Percentiles rank a stretch among this genome's conserved stretches.
Conservation (phyloP, 2,113 vertebrate genomes). For the Salminus brasiliensis region DNA sequence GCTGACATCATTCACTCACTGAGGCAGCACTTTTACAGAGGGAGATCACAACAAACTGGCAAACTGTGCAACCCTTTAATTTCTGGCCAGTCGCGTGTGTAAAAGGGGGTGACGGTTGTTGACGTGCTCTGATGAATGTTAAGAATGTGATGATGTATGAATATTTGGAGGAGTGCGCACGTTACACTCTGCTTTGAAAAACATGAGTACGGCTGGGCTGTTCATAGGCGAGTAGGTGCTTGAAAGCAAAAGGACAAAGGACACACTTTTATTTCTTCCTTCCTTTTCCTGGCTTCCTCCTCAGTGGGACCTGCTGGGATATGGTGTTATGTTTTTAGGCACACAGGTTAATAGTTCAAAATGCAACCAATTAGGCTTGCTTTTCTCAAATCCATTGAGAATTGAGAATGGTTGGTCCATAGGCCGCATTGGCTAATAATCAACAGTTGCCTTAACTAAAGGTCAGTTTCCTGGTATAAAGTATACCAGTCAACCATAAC, state of each 20-base stretch:
- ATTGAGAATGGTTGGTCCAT: not conserved
- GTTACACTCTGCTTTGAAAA: not conserved
- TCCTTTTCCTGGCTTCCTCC: slow-evolving; percentile 16
- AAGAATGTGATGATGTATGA: slow-evolving; percentile 23
- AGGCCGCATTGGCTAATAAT: too few species aligned
- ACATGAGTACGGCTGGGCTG: not conserved
- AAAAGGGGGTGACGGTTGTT: slow-evolving; percentile 21
- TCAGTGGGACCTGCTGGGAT: not conserved
- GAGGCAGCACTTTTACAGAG: slow-evolving; percentile 22
- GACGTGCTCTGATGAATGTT: slow-evolving; percentile 9
- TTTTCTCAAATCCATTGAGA: not conserved
- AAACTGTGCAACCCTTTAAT: not conserved
- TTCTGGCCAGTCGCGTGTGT: slow-evolving; percentile 17
- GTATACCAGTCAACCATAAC: too few species aligned
- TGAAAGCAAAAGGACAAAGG: slow-evolving; percentile 22
- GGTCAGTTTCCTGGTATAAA: too few species aligned
- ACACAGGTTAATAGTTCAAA: not conserved
- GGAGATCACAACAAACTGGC: slow-evolving; percentile 19
- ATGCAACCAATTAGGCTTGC: not conserved
- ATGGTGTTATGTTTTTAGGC: not conserved
- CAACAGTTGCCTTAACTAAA: too few species aligned
- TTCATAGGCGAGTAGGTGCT: not conserved
- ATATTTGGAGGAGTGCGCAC: not conserved
- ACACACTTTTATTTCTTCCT: slow-evolving; percentile 38
- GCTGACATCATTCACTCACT: slow-evolving; percentile 61